Conservation (phyloP, 2,888 invertebrate genomes). For the Dynastes tityus region DNA sequence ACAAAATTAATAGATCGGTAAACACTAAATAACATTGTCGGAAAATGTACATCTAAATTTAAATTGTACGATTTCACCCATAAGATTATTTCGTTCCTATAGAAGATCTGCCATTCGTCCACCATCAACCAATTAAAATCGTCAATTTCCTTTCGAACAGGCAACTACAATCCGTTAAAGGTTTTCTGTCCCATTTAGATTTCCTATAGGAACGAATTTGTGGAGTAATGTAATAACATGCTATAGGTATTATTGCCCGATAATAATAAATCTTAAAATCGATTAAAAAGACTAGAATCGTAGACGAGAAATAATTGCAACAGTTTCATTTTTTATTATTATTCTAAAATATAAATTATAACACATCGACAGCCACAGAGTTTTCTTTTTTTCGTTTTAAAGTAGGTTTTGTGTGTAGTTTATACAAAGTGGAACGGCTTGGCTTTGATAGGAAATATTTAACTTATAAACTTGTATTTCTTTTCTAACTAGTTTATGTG, state of each 20-base stretch:
- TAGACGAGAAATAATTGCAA: conserved; percentile 40
- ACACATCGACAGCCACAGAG: conserved; percentile 44
- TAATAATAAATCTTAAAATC: conserved; percentile 39
- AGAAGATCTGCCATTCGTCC: not conserved
- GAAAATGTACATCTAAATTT: conserved; percentile 48
- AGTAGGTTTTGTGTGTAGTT: conserved; percentile 6
- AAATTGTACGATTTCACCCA: conserved; percentile 36
- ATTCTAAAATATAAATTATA: conserved; percentile 36
- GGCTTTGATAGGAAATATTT: no score
- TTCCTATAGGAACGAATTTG: not conserved
- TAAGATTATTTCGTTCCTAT: conserved; percentile 1
- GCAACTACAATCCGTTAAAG: not conserved
- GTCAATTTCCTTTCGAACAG: no score
- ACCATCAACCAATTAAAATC: no score
- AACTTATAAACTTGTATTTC: no score
- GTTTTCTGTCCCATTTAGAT: not conserved
- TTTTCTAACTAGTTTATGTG: no score
- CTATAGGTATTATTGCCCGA: conserved; percentile 39
- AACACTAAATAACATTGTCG: conserved; percentile 53
- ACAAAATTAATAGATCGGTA: conserved; percentile 39
- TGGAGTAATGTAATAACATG: conserved; percentile 14
- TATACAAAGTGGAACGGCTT: not conserved
- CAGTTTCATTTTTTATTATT: not conserved
- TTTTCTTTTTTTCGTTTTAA: not conserved
- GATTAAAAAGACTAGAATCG: conserved; percentile 44